Percentiles rank a stretch among this genome's conserved stretches.
phyloP scores from a whole-genome alignment of 2,888 invertebrate genomes.

The Schrankia costaestrigalis region DNA sequence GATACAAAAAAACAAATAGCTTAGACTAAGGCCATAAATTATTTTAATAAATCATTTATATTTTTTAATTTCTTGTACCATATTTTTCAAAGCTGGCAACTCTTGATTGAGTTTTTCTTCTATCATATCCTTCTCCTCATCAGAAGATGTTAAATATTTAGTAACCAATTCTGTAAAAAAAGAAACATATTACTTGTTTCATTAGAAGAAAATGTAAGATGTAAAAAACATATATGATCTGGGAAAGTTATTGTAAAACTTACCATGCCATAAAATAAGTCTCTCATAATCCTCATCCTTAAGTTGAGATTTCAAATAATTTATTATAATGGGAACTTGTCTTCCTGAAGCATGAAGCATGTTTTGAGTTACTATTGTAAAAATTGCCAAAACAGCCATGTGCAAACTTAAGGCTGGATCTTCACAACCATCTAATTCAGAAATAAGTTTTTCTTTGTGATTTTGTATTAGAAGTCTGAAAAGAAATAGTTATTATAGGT shows the following conservation, averaged over 20 bases:
- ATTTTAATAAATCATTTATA: conserved; percentile 53
- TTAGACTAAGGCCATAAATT: too few species aligned
- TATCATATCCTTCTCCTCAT: conserved; percentile 51
- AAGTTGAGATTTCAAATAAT: conserved; percentile 85
- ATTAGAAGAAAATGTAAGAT: background rate
- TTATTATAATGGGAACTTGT: conserved; percentile 91
- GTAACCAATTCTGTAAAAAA: conserved; percentile 60
- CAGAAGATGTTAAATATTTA: conserved; percentile 60
- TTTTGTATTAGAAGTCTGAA: conserved; percentile 85
- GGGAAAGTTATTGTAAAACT: conserved; percentile 20
- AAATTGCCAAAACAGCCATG: conserved; percentile 87
- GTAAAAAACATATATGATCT: background rate
- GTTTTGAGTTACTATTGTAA: conserved; percentile 88
- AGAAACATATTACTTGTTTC: background rate
- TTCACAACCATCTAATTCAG: conserved; percentile 86
- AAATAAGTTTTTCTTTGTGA: conserved; percentile 90
- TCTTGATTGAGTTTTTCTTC: conserved; percentile 57
- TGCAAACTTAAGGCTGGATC: conserved; percentile 91
- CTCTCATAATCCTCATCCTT: conserved; percentile 82
- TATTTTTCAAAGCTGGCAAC: conserved; percentile 54
- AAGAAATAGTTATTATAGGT: conserved; percentile 21
- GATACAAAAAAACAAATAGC: too few species aligned
- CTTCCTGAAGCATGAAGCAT: conserved; percentile 96
- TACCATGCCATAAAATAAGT: conserved; percentile 90
- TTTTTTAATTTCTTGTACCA: conserved; percentile 67